phyloP scores from a whole-genome alignment of 2,888 invertebrate genomes.

The Dendrolimus houi region DNA sequence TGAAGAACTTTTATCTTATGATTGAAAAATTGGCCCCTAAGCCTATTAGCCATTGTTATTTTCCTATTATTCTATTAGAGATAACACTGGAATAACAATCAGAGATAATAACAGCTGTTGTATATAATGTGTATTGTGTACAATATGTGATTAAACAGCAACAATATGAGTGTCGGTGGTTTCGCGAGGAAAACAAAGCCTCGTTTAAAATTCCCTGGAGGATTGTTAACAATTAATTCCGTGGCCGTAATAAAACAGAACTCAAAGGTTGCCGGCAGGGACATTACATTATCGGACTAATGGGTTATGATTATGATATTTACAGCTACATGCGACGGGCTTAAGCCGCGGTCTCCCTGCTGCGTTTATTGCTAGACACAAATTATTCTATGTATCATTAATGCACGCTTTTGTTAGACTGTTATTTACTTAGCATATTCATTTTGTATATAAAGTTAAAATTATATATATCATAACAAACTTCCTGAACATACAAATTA shows the following conservation, averaged over 20 bases:
- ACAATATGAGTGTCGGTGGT: background rate
- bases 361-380: slow-evolving; percentile 3
- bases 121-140: no score
- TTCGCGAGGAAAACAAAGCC: slow-evolving; percentile 5
- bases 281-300: slow-evolving; percentile 65
- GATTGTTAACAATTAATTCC: slow-evolving; percentile 58
- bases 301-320: slow-evolving; percentile 73
- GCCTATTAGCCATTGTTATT: no score
- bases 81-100: no score
- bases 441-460: no score
- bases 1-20: no score
- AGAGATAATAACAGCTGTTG: no score
- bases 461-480: no score
- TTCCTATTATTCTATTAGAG: no score
- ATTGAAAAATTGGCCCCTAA: no score
- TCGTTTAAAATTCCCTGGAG: slow-evolving; percentile 17
- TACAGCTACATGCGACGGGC: slow-evolving; percentile 54
- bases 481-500: no score
- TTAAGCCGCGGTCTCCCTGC: slow-evolving; percentile 40
- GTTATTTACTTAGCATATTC: no score
- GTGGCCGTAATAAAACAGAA: slow-evolving; percentile 45
- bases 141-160: background rate
- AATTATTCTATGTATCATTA: background rate
- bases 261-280: slow-evolving; percentile 62
- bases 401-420: background rate